Evolutionary conservation across 2,113 vertebrate genomes (phyloP).

Genomic region (Pantherophis guttatus): DNA sequence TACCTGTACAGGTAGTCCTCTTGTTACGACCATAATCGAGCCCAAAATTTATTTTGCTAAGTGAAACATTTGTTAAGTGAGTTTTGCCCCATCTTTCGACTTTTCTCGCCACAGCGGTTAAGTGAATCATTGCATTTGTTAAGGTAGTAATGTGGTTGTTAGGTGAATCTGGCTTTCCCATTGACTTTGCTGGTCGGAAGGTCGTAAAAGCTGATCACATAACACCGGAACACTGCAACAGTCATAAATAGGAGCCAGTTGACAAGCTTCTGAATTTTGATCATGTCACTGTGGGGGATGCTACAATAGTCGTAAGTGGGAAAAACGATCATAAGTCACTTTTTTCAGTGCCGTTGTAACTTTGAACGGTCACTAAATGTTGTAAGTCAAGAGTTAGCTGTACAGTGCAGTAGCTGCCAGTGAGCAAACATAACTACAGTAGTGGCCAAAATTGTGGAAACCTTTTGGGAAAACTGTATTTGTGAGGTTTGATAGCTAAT

Average conservation of each 20-base stretch:
- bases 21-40: no score
- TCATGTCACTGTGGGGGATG: no score
- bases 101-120: no score
- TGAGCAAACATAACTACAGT: neutral
- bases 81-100: no score
- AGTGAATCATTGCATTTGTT: neutral
- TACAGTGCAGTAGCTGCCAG: neutral
- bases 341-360: neutral
- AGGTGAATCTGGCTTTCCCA: neutral
- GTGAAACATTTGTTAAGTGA: no score
- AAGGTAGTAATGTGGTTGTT: neutral
- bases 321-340: neutral
- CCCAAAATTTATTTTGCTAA: no score
- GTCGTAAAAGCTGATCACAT: neutral
- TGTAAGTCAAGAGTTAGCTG: neutral
- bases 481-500: no score
- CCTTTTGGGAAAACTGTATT: no score
- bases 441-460: no score
- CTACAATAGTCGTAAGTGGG: neutral
- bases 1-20: no score
- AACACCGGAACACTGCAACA: neutral
- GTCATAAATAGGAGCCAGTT: neutral
- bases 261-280: neutral
- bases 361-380: neutral
- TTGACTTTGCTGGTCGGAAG: neutral